phyloP scores from a whole-genome alignment of 2,113 vertebrate genomes.

The Poeciliopsis retropinna region DNA sequence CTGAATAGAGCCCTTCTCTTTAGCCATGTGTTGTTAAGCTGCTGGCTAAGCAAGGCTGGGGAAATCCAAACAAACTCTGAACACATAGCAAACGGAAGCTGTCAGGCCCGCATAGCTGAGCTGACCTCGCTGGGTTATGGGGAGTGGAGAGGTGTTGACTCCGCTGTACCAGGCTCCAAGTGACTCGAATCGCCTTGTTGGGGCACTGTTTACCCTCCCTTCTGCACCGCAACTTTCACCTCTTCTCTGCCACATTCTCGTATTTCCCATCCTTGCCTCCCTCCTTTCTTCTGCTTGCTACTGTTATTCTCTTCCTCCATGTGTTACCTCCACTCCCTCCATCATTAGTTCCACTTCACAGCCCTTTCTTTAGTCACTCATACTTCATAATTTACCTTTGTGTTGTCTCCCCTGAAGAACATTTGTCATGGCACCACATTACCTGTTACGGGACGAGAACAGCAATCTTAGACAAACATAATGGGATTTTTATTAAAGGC shows the following conservation, averaged over 20 bases:
- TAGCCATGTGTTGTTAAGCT: slow-evolving; percentile 96
- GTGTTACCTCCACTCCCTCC: slow-evolving; percentile 38
- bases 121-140: slow-evolving; percentile 83
- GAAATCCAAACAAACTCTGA: slow-evolving; percentile 91
- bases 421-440: slow-evolving; percentile 61
- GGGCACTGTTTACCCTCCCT: slow-evolving; percentile 87
- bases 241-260: slow-evolving; percentile 69
- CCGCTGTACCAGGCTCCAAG: slow-evolving; percentile 88
- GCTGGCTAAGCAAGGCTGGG: slow-evolving; percentile 88
- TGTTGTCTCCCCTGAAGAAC: slow-evolving; percentile 34
- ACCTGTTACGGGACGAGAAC: slow-evolving; percentile 55
- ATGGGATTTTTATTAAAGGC: slow-evolving; percentile 66
- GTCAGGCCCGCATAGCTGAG: slow-evolving; percentile 87
- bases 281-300: slow-evolving; percentile 36
- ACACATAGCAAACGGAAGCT: slow-evolving; percentile 93
- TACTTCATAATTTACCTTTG: slow-evolving; percentile 65
- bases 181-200: slow-evolving; percentile 72
- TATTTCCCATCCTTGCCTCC: slow-evolving; percentile 29
- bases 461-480: slow-evolving; percentile 51
- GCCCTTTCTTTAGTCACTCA: slow-evolving; percentile 56
- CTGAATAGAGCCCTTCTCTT: slow-evolving; percentile 88
- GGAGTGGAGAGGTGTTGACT: slow-evolving; percentile 68
- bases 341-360: slow-evolving; percentile 56
- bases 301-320: slow-evolving; percentile 43
- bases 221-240: slow-evolving; percentile 76